These are phyloP conservation scores for Pelecanus crispus DNA, from an alignment of 2,113 vertebrate genomes.

Conservation along the genomic window DNA sequence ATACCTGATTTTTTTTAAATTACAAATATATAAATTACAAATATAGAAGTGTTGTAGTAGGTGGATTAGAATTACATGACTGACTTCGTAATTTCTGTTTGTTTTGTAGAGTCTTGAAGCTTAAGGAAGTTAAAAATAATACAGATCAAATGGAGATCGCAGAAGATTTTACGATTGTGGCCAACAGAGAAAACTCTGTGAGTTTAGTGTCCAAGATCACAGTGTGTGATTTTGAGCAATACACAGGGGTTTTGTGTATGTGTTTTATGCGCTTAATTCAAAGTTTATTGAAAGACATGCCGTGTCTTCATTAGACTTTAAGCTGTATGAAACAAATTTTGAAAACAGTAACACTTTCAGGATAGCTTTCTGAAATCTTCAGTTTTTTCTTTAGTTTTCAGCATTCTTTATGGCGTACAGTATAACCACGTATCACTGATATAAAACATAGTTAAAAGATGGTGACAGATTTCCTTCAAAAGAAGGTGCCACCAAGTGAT, in stretches of 20 bases:
- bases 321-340: neutral
- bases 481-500: neutral
- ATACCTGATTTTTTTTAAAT: neutral
- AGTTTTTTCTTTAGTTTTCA: neutral
- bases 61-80: neutral
- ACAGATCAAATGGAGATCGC: conserved; percentile 75
- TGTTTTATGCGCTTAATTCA: neutral
- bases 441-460: neutral
- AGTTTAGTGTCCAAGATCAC: conserved; percentile 45
- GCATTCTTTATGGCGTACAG: neutral
- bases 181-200: conserved; percentile 80
- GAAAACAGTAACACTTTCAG: neutral
- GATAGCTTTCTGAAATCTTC: neutral
- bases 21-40: neutral
- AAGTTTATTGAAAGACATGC: neutral
- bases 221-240: neutral
- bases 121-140: conserved; percentile 76
- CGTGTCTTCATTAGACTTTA: neutral
- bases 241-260: neutral
- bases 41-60: neutral
- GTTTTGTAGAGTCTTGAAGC: conserved; percentile 83
- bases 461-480: neutral
- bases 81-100: conserved; percentile 25
- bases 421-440: neutral
- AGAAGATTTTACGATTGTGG: conserved; percentile 84